Conservation (phyloP, 2,113 vertebrate species). For the Hydropotes inermis region DNA sequence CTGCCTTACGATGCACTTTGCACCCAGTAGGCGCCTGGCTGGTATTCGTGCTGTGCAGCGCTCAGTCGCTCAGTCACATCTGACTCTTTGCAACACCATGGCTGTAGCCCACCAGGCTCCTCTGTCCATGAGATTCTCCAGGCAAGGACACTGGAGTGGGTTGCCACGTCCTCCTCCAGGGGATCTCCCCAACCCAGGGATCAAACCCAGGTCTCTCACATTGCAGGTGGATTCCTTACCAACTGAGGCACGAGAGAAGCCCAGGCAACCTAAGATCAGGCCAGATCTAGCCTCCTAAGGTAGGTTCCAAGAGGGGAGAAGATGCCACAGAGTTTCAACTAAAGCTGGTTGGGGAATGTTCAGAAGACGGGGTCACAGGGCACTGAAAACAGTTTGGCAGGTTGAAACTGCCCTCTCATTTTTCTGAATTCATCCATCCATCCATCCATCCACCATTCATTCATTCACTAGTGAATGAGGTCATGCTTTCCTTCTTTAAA, state of each 20-base stretch:
- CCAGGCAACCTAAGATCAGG: neutral
- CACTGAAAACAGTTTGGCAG: neutral
- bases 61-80: neutral
- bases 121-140: neutral
- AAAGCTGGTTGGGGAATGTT: neutral
- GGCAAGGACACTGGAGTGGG: neutral
- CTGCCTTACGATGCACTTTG: neutral
- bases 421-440: neutral
- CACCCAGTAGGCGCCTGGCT: neutral
- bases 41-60: neutral
- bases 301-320: neutral
- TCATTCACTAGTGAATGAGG: neutral
- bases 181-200: neutral
- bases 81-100: accelerated
- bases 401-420: neutral
- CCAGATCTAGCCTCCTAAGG: neutral
- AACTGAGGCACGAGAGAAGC: neutral
- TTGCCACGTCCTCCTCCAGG: neutral
- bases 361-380: accelerated
- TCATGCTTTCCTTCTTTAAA: neutral
- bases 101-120: neutral
- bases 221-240: neutral
- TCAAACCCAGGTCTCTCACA: neutral
- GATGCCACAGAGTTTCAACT: neutral
- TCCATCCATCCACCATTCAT: neutral